These are phyloP conservation scores for Sinocyclocheilus maitianheensis DNA, from an alignment of 2,113 vertebrate genomes.

Conservation along the genomic window DNA sequence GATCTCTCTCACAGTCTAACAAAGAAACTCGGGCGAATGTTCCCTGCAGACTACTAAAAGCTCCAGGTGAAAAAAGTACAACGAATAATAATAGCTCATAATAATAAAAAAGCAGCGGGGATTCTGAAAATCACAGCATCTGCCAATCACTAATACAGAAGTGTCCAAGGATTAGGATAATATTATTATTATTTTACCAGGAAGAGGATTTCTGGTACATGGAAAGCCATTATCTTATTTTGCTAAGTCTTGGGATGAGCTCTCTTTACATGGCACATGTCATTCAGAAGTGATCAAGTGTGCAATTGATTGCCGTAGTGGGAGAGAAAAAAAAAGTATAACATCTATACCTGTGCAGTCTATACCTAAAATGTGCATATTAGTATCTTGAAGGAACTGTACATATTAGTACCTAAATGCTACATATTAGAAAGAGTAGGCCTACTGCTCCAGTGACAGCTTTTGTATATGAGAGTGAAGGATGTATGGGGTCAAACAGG, in stretches of 20 bases:
- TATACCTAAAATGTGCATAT: background rate
- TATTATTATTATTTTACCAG: background rate
- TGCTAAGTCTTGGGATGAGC: background rate
- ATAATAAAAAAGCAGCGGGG: background rate
- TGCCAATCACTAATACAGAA: constrained; percentile 15
- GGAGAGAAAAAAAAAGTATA: background rate
- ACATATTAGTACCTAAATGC: no score
- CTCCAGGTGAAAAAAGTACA: constrained; percentile 31
- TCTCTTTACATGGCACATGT: background rate
- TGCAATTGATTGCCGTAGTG: background rate
- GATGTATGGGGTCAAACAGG: background rate
- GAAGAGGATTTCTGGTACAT: background rate
- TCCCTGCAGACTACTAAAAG: constrained; percentile 63
- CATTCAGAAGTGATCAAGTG: background rate
- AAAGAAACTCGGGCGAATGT: constrained; percentile 52
- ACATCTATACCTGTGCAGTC: background rate
- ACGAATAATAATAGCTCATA: background rate
- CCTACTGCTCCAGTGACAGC: no score
- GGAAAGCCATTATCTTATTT: background rate
- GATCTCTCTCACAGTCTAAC: constrained; percentile 50
- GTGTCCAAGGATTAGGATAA: background rate
- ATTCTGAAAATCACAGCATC: constrained; percentile 17
- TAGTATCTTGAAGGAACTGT: no score
- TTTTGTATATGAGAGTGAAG: background rate
- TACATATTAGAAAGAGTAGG: no score